Conservation (phyloP, 2,113 vertebrate species). For the Sorex araneus region DNA sequence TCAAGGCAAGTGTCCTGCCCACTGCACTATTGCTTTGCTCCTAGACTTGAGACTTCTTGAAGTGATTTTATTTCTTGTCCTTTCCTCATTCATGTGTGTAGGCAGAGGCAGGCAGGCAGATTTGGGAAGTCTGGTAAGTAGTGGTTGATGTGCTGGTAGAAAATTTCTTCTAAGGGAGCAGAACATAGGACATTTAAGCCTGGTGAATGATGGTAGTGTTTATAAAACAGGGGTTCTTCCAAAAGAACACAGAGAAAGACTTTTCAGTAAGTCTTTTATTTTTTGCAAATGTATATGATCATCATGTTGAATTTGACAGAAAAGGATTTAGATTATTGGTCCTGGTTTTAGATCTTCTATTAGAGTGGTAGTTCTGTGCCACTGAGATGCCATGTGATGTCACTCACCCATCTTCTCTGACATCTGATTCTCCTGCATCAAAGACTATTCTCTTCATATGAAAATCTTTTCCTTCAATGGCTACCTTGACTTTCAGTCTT, state of each 20-base stretch:
- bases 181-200: not conserved
- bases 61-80: not conserved
- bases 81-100: not conserved
- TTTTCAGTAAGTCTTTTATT: not conserved
- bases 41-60: not conserved
- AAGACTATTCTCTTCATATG: not conserved
- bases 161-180: not conserved
- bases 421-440: not conserved
- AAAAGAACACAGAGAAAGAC: too few species aligned
- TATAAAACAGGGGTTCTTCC: not conserved
- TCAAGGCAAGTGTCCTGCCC: too few species aligned
- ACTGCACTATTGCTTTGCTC: too few species aligned
- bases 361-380: not conserved
- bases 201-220: not conserved
- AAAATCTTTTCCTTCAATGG: not conserved
- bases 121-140: not conserved
- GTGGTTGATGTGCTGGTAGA: not conserved
- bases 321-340: not conserved
- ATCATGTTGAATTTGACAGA: constrained; percentile 27
- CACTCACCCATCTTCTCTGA: not conserved
- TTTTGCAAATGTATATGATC: not conserved
- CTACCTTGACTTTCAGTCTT: not conserved
- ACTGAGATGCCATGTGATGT: not conserved
- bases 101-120: not conserved
- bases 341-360: not conserved